Evolutionary conservation across 2,888 invertebrate genomes (phyloP).

Genomic region (Dryococelus australis): DNA sequence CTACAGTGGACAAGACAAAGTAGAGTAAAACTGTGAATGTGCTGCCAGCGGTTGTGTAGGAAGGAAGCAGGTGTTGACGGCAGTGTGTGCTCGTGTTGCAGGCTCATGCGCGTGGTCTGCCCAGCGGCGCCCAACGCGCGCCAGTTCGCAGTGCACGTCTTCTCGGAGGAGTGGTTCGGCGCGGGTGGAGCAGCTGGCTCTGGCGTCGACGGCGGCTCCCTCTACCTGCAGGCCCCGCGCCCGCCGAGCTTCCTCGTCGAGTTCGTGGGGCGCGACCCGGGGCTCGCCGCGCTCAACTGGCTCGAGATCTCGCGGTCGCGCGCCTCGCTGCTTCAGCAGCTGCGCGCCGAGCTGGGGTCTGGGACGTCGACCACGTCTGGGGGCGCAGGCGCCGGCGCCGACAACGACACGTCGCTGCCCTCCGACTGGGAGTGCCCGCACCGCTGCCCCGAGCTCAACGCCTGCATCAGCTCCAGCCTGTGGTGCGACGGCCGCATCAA

Average conservation of each 20-base stretch:
- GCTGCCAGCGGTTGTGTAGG: too few species aligned
- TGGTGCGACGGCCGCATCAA: conserved; percentile 78
- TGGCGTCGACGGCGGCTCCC: conserved; percentile 39
- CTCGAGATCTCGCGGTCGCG: conserved; percentile 73
- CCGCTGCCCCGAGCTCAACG: conserved; percentile 77
- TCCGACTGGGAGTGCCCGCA: conserved; percentile 66
- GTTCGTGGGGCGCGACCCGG: conserved; percentile 75
- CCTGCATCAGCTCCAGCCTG: conserved; percentile 76
- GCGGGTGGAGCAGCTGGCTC: conserved; percentile 52
- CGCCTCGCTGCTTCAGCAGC: conserved; percentile 67
- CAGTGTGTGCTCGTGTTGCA: conserved; percentile 45
- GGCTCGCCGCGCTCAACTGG: conserved; percentile 80
- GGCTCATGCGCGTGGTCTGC: conserved; percentile 73
- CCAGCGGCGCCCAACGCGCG: conserved; percentile 73
- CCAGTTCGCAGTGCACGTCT: conserved; percentile 76
- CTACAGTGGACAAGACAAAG: too few species aligned
- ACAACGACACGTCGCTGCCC: conserved; percentile 52
- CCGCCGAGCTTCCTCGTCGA: conserved; percentile 67
- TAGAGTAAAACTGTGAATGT: too few species aligned
- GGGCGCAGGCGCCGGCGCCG: conserved; percentile 63
- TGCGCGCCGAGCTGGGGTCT: conserved; percentile 60
- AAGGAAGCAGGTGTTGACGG: background rate
- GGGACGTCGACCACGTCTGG: conserved; percentile 63
- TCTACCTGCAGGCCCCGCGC: conserved; percentile 52
- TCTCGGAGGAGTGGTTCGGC: conserved; percentile 80